Conservation (phyloP, 2,888 invertebrate genomes). For the Conus canariensis region DNA sequence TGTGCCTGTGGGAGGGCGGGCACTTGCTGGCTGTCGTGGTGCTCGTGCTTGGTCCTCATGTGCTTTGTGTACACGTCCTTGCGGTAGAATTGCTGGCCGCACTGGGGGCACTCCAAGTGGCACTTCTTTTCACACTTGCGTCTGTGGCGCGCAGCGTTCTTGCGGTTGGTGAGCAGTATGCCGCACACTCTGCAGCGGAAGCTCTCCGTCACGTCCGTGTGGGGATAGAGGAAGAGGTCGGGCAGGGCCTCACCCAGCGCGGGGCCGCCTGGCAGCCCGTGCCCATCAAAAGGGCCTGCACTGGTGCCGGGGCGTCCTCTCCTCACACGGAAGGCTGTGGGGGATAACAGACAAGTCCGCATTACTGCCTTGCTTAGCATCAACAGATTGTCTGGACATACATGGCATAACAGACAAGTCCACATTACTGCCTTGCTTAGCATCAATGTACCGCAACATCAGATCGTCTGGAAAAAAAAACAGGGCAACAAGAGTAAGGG, state of each 20-base stretch:
- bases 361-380: neutral
- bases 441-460: neutral
- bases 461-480: no score
- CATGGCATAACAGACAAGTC: neutral
- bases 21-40: neutral
- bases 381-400: neutral
- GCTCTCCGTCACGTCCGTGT: neutral
- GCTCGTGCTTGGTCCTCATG: constrained; percentile 22
- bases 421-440: neutral
- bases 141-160: constrained; percentile 30
- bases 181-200: constrained; percentile 25
- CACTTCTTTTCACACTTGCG: constrained; percentile 29
- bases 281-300: neutral
- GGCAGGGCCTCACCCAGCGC: neutral
- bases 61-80: constrained; percentile 27
- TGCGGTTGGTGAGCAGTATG: constrained; percentile 7
- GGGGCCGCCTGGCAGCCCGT: neutral
- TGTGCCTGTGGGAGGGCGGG: neutral
- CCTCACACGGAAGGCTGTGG: constrained; percentile 8
- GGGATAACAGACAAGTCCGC: neutral
- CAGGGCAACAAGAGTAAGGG: no score
- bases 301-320: neutral
- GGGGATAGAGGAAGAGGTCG: neutral
- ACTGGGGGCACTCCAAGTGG: constrained; percentile 27
- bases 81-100: constrained; percentile 33